Evolutionary conservation across 2,888 invertebrate genomes (phyloP).

Genomic region (Acleris emargana): DNA sequence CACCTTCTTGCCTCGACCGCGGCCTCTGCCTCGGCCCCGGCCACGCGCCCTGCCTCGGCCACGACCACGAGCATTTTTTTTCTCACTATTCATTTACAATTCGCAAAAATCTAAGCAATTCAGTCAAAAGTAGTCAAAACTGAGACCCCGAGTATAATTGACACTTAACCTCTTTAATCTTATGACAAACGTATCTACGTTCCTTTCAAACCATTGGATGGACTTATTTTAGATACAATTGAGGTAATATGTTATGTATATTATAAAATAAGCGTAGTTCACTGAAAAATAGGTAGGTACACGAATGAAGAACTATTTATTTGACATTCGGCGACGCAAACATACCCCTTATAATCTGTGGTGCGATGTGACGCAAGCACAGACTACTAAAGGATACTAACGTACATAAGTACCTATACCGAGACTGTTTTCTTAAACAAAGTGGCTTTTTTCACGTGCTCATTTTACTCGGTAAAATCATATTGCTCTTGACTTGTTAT

Average conservation of each 20-base stretch:
- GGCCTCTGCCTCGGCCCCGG: slow-evolving; percentile 87
- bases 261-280: background rate
- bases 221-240: no score
- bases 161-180: slow-evolving; percentile 32
- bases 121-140: slow-evolving; percentile 18
- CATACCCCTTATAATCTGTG: background rate
- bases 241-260: no score
- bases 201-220: no score
- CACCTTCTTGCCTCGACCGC: slow-evolving; percentile 89
- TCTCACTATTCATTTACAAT: slow-evolving; percentile 74
- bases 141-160: slow-evolving; percentile 17
- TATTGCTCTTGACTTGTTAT: no score
- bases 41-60: slow-evolving; percentile 92
- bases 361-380: no score
- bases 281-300: background rate
- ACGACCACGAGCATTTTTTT: slow-evolving; percentile 87
- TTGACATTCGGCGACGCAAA: background rate
- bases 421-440: no score
- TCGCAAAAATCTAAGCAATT: slow-evolving; percentile 2
- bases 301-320: background rate
- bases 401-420: no score
- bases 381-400: no score
- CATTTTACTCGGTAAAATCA: no score
- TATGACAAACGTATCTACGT: no score
- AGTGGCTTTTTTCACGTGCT: no score